These are phyloP conservation scores for Nycteola revayana DNA, from an alignment of 2,888 invertebrate genomes.

Conservation along the genomic window DNA sequence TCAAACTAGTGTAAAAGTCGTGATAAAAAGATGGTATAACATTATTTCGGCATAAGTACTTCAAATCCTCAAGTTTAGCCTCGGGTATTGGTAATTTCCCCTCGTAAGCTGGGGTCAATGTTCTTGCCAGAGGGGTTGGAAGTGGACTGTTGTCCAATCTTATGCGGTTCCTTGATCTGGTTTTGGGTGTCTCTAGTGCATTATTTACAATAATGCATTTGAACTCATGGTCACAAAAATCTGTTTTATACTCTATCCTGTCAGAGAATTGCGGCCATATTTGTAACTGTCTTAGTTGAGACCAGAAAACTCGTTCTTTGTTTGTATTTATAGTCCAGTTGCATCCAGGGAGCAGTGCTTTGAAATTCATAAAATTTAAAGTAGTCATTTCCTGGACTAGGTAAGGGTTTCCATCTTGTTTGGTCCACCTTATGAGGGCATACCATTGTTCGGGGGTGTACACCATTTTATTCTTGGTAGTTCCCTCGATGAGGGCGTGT, in stretches of 20 bases:
- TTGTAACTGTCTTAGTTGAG: constrained; percentile 10
- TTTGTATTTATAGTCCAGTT: too few species aligned
- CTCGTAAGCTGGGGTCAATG: constrained; percentile 9
- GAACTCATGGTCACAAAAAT: constrained; percentile 8
- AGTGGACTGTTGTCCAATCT: constrained; percentile 7
- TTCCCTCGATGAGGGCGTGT: too few species aligned
- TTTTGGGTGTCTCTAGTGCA: constrained; percentile 7
- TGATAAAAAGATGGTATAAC: too few species aligned
- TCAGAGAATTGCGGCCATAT: constrained; percentile 7
- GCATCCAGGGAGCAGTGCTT: too few species aligned
- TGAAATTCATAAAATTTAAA: too few species aligned
- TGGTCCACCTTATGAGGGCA: too few species aligned
- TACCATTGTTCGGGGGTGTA: too few species aligned
- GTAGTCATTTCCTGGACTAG: too few species aligned
- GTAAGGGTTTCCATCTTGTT: too few species aligned
- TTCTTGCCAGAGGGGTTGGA: constrained; percentile 8
- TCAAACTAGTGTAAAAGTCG: too few species aligned
- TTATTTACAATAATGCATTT: constrained; percentile 13
- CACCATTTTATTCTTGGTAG: too few species aligned
- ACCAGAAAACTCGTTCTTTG: too few species aligned
- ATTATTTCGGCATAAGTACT: constrained; percentile 12
- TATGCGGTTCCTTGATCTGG: constrained; percentile 7
- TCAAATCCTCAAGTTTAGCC: constrained; percentile 14
- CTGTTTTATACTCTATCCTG: constrained; percentile 3
- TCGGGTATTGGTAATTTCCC: constrained; percentile 10